phyloP scores from a whole-genome alignment of 2,797 vertebrate genomes.

The Gymnodraco acuticeps region DNA sequence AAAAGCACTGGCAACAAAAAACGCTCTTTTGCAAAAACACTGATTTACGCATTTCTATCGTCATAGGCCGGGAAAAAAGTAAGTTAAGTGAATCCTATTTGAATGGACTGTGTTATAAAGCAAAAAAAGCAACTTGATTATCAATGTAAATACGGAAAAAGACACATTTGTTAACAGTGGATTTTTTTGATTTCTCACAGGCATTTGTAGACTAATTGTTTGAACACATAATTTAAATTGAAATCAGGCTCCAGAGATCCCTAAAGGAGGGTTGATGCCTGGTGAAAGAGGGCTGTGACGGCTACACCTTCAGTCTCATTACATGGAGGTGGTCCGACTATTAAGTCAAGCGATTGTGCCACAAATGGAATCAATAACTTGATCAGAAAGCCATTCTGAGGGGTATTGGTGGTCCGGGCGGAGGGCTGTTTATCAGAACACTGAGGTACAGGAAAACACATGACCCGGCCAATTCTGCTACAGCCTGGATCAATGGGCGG shows the following conservation, averaged over 20 bases:
- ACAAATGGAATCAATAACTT: slow-evolving; percentile 67
- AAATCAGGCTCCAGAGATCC: neutral
- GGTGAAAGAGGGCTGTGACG: neutral
- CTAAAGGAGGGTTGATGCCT: slow-evolving; percentile 4
- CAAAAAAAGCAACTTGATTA: neutral
- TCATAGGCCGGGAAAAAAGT: neutral
- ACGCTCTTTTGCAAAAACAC: neutral
- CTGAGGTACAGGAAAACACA: slow-evolving; percentile 53
- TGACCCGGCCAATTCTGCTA: slow-evolving; percentile 63
- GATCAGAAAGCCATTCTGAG: slow-evolving; percentile 77
- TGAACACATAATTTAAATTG: neutral
- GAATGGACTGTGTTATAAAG: neutral
- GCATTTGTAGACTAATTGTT: neutral
- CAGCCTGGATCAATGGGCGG: slow-evolving; percentile 68
- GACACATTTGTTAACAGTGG: neutral
- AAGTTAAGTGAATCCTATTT: neutral
- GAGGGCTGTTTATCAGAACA: slow-evolving; percentile 65
- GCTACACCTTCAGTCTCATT: slow-evolving; percentile 8
- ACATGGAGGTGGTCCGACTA: slow-evolving; percentile 10
- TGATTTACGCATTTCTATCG: neutral
- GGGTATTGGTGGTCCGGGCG: slow-evolving; percentile 60
- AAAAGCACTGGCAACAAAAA: neutral
- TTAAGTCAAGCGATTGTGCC: slow-evolving; percentile 43
- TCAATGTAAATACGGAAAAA: neutral
- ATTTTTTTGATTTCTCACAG: neutral